Conservation (phyloP, 2,113 vertebrate species). For the Saccopteryx leptura region DNA sequence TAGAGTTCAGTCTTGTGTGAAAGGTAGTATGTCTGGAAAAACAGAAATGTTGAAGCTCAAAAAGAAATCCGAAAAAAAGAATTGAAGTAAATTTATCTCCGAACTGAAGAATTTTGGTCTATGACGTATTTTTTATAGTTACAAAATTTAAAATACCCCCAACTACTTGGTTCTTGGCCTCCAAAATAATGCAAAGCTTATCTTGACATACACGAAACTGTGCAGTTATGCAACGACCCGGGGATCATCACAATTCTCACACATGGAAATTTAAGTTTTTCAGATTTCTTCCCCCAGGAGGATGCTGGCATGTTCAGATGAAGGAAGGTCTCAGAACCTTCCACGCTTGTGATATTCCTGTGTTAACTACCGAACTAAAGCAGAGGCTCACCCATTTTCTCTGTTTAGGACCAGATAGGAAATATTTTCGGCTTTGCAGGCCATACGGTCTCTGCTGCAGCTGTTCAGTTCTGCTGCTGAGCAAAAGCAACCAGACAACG, state of each 20-base stretch:
- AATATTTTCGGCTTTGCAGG: constrained; percentile 33
- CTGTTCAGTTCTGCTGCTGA: background rate
- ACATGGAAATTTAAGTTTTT: background rate
- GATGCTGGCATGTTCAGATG: constrained; percentile 54
- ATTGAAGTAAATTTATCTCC: constrained; percentile 30
- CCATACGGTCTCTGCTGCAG: background rate
- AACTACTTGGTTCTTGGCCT: constrained; percentile 21
- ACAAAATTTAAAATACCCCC: constrained; percentile 33
- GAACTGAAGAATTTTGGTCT: constrained; percentile 44
- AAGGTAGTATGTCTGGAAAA: constrained; percentile 22
- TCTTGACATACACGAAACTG: constrained; percentile 3
- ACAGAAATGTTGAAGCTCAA: constrained; percentile 55
- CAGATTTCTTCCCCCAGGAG: constrained; percentile 12
- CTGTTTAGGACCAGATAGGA: background rate
- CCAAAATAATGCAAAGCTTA: constrained; percentile 20
- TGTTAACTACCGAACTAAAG: background rate
- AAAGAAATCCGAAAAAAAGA: constrained; percentile 55
- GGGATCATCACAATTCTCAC: background rate
- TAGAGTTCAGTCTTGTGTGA: constrained; percentile 48
- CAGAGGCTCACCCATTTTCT: constrained; percentile 18
- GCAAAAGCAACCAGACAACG: constrained; percentile 35
- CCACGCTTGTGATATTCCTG: constrained; percentile 19
- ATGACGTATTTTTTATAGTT: constrained; percentile 49
- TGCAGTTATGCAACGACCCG: background rate
- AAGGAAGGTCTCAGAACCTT: constrained; percentile 50